phyloP scores from a whole-genome alignment of 2,113 vertebrate genomes.

The Siphamia tubifer region DNA sequence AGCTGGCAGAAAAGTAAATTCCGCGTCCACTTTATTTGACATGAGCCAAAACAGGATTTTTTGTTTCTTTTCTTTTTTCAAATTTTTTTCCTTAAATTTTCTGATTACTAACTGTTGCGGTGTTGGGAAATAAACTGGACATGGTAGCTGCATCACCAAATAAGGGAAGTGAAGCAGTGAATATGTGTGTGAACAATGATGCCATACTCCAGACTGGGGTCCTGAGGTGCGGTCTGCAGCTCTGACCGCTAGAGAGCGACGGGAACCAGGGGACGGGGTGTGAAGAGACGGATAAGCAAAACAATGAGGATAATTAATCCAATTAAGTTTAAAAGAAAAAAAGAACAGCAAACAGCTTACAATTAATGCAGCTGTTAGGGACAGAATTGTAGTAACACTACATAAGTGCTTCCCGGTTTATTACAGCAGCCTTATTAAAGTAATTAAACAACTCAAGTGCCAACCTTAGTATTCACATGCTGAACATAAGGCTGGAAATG shows the following conservation, averaged over 20 bases:
- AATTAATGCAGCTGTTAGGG: no score
- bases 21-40: background rate
- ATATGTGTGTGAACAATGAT: background rate
- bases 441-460: no score
- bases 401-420: no score
- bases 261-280: conserved; percentile 37
- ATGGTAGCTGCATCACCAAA: background rate
- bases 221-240: conserved; percentile 33
- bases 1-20: background rate
- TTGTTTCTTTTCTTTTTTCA: no score
- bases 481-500: no score
- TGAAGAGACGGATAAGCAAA: background rate
- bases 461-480: no score
- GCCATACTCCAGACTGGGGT: background rate
- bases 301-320: background rate
- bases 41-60: no score
- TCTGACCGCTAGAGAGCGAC: conserved; percentile 77
- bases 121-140: background rate
- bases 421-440: no score
- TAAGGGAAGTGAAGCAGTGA: conserved; percentile 1
- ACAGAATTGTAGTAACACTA: no score
- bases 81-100: no score
- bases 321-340: background rate
- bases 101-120: background rate
- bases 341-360: no score